A percentile compares a stretch with the other conserved stretches of the same genome.
Conservation (phyloP, 1,140 invertebrate species). For the Bactericera cockerelli region DNA sequence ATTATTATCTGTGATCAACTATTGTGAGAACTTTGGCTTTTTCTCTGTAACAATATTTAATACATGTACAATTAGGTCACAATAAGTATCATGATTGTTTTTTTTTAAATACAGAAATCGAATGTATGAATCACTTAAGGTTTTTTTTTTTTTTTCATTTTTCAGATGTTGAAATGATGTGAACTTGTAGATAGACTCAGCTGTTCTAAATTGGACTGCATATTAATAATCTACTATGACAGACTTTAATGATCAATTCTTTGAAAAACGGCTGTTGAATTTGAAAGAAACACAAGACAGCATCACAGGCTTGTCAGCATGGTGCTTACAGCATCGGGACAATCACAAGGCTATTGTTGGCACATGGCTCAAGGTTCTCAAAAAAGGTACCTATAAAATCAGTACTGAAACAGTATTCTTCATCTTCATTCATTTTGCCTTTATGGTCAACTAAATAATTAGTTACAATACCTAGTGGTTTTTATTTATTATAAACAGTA, state of each 20-base stretch:
- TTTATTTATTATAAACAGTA: not conserved
- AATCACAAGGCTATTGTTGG: slow-evolving; percentile 79
- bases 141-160: no score
- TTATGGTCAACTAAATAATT: not conserved
- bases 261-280: slow-evolving; percentile 63
- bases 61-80: no score
- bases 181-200: no score
- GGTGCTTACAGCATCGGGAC: slow-evolving; percentile 70
- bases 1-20: no score
- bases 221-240: slow-evolving; percentile 19
- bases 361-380: slow-evolving; percentile 76
- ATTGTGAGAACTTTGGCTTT: no score
- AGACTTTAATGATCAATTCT: slow-evolving; percentile 53
- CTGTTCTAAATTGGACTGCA: no score
- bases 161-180: no score
- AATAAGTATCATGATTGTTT: no score
- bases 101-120: no score
- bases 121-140: no score
- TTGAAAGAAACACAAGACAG: slow-evolving; percentile 85
- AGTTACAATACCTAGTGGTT: not conserved
- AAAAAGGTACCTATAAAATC: slow-evolving; percentile 61
- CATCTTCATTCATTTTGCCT: not conserved
- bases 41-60: no score
- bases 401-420: slow-evolving; percentile 17
- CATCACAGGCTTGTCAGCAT: slow-evolving; percentile 71